Evolutionary conservation across 1,140 invertebrate genomes (phyloP).

Genomic region (Cydia splendana): DNA sequence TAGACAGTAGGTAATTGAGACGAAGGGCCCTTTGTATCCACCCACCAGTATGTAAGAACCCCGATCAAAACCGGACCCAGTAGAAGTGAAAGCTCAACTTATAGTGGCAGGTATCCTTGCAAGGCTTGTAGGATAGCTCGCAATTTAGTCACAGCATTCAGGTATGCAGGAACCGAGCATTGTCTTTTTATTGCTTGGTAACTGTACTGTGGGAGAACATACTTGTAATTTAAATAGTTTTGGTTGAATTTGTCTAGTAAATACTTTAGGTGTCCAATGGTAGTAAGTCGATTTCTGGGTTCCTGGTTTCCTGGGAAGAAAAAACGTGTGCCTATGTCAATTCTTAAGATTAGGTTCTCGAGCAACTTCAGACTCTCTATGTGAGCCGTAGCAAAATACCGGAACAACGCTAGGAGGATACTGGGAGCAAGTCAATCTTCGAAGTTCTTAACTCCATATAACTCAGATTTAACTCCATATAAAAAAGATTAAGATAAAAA

Average conservation of each 20-base stretch:
- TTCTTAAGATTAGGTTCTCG: too few relatives aligned
- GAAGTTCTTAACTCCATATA: too few relatives aligned
- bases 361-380: too few relatives aligned
- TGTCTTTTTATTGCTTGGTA: background rate
- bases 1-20: slow-evolving; percentile 19
- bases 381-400: too few relatives aligned
- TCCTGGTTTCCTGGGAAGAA: too few relatives aligned
- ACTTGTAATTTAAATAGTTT: slow-evolving; percentile 2
- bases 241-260: background rate
- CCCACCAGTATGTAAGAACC: background rate
- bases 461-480: too few relatives aligned
- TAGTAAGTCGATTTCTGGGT: too few relatives aligned
- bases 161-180: slow-evolving; percentile 3
- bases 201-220: slow-evolving; percentile 2
- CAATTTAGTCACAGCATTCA: slow-evolving; percentile 11
- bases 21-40: background rate
- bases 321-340: too few relatives aligned
- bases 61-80: background rate
- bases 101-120: background rate
- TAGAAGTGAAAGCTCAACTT: background rate
- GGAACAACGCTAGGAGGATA: too few relatives aligned
- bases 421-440: too few relatives aligned
- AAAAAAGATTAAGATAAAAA: too few relatives aligned
- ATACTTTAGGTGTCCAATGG: background rate
- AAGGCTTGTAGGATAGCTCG: slow-evolving; percentile 9